phyloP scores from a whole-genome alignment of 2,113 vertebrate species.

The Megaptera novaeangliae region DNA sequence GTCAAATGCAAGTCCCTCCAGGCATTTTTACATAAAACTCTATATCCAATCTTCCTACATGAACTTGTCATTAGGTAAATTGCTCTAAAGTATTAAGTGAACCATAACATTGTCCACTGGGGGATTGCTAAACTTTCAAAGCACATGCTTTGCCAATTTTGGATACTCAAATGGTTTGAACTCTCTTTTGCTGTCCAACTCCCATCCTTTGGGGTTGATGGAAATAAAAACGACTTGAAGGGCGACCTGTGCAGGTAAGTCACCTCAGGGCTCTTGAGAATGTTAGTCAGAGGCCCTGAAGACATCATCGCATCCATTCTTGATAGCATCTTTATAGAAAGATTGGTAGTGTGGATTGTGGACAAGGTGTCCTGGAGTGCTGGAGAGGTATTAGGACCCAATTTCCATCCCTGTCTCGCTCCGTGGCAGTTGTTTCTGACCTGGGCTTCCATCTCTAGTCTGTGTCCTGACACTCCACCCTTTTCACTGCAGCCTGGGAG shows the following conservation, averaged over 20 bases:
- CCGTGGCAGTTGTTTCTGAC: not conserved
- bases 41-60: not conserved
- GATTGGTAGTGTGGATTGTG: too few relatives aligned
- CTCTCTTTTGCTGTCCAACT: constrained; percentile 28
- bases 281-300: not conserved
- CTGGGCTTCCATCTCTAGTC: not conserved
- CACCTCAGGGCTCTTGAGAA: not conserved
- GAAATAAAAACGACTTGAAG: not conserved
- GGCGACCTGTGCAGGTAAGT: not conserved
- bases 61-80: constrained; percentile 62
- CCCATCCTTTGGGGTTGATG: not conserved
- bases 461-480: not conserved
- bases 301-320: not conserved
- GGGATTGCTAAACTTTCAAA: constrained; percentile 58
- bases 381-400: not conserved
- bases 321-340: not conserved
- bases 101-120: constrained; percentile 44
- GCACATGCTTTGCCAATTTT: constrained; percentile 60
- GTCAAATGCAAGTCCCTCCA: not conserved
- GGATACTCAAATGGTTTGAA: constrained; percentile 69
- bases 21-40: constrained; percentile 35
- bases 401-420: not conserved
- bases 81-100: constrained; percentile 71
- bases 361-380: not conserved
- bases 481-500: not conserved